These are phyloP conservation scores for Rachycentron canadum DNA, from an alignment of 2,797 vertebrate genomes.

Conservation along the genomic window DNA sequence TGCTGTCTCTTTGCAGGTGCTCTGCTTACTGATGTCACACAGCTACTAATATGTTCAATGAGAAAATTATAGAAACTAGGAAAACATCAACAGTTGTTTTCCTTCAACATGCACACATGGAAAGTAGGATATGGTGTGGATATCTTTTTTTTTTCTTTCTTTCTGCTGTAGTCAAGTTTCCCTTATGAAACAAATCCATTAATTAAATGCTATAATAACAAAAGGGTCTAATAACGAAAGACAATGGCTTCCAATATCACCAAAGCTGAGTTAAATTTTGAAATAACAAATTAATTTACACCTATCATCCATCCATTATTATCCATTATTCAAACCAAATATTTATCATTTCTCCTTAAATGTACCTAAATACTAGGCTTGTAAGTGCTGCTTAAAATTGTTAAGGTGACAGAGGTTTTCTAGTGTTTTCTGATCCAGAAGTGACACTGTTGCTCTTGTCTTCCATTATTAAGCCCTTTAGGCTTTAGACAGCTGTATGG, in stretches of 20 bases:
- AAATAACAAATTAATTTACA: no score
- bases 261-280: background rate
- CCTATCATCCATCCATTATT: no score
- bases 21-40: background rate
- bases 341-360: background rate
- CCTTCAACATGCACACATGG: background rate
- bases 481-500: background rate
- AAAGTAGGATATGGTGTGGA: background rate
- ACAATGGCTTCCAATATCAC: background rate
- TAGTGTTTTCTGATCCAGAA: background rate
- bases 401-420: background rate
- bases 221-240: background rate
- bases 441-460: background rate
- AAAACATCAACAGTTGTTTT: background rate
- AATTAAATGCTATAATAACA: background rate
- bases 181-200: background rate
- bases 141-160: background rate
- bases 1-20: conserved; percentile 26
- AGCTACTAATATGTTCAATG: background rate
- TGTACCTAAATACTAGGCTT: background rate
- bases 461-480: background rate
- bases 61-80: background rate
- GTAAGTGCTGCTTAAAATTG: background rate
- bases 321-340: background rate
- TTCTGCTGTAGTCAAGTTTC: background rate